These are phyloP conservation scores for Bubo scandiacus DNA, from an alignment of 2,113 vertebrate species.

Conservation along the genomic window DNA sequence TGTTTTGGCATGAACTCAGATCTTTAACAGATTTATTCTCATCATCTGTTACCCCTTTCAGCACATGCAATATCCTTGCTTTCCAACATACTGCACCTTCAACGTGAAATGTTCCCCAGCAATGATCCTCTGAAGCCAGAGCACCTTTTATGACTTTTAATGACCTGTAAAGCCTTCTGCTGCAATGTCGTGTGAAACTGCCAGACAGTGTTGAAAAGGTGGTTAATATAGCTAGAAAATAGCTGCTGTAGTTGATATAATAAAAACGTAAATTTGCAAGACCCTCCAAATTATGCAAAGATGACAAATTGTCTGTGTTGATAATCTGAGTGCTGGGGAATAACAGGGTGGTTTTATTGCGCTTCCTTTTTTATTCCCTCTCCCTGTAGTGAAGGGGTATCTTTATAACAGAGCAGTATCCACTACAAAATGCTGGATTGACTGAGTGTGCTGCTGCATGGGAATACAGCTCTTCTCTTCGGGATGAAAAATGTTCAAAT, in stretches of 20 bases:
- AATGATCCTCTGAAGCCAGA: not conserved
- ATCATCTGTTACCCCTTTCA: not conserved
- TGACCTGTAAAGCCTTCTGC: not conserved
- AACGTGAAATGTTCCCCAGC: not conserved
- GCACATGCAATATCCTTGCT: not conserved
- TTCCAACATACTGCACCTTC: not conserved
- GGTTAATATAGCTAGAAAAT: not conserved
- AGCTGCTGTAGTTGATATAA: constrained; percentile 32
- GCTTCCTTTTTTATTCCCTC: not conserved
- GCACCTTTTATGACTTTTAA: not conserved
- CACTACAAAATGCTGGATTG: not conserved
- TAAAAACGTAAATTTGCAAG: constrained; percentile 38
- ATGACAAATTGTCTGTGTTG: not conserved
- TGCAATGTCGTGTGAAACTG: not conserved
- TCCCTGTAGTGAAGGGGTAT: not conserved
- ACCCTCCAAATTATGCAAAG: constrained; percentile 33
- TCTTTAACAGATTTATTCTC: not conserved
- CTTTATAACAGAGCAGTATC: not conserved
- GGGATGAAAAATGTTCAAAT: not conserved
- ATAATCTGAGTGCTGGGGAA: not conserved
- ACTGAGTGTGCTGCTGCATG: not conserved
- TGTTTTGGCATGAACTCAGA: not conserved
- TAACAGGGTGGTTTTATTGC: not conserved
- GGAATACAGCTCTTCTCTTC: not conserved
- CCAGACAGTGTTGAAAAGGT: not conserved